Evolutionary conservation across 2,113 vertebrate genomes (phyloP).

Genomic region (Ranitomeya variabilis): DNA sequence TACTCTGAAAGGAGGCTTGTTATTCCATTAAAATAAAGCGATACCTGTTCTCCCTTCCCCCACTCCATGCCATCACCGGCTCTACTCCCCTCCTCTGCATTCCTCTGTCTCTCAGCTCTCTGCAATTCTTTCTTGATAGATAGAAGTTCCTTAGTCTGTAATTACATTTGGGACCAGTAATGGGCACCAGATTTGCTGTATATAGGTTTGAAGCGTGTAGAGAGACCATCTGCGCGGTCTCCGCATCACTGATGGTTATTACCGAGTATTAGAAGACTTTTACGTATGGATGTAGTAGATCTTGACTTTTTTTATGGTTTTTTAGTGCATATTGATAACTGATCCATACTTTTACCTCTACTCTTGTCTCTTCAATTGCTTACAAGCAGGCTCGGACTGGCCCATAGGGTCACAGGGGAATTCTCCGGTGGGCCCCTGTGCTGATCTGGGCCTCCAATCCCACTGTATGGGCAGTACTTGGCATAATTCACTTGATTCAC

Average conservation of each 20-base stretch:
- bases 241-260: neutral
- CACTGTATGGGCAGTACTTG: too few species aligned
- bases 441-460: too few species aligned
- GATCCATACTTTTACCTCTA: neutral
- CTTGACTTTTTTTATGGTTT: neutral
- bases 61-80: constrained; percentile 40
- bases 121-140: constrained; percentile 40
- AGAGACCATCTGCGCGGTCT: neutral
- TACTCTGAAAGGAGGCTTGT: constrained; percentile 54
- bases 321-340: neutral
- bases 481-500: too few species aligned
- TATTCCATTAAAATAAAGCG: constrained; percentile 54
- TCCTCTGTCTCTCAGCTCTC: constrained; percentile 39
- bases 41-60: constrained; percentile 52
- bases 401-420: too few species aligned
- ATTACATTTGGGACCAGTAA: constrained; percentile 40
- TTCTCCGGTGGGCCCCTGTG: too few species aligned
- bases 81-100: constrained; percentile 48
- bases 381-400: neutral
- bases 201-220: neutral
- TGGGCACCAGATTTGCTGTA: constrained; percentile 5
- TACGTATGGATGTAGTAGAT: neutral
- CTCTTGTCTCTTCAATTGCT: neutral
- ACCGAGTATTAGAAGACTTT: neutral
- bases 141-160: constrained; percentile 32